These are phyloP conservation scores for Scaptodrosophila latifasciaeformis DNA, from an alignment of 2,888 invertebrate genomes.

Conservation along the genomic window DNA sequence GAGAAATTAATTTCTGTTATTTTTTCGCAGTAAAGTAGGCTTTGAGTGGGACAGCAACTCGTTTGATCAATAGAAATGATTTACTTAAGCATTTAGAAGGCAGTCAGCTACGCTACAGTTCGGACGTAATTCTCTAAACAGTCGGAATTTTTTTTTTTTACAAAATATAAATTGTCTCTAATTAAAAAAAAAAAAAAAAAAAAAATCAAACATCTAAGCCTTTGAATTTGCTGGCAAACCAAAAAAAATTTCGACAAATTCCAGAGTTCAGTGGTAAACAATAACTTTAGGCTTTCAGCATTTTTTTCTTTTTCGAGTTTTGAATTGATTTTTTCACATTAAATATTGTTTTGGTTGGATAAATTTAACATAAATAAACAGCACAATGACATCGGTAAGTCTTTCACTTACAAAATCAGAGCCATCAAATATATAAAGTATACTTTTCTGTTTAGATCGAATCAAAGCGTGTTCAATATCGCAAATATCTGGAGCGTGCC, in stretches of 20 bases:
- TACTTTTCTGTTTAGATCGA: slow-evolving; percentile 59
- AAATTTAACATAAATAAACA: not conserved
- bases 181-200: too few species aligned
- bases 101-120: slow-evolving; percentile 56
- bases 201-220: too few species aligned
- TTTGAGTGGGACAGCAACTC: slow-evolving; percentile 22
- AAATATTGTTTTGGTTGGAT: slow-evolving; percentile 20
- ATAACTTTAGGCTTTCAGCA: slow-evolving; percentile 15
- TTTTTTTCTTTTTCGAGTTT: too few species aligned
- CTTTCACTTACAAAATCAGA: too few species aligned
- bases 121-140: slow-evolving; percentile 53
- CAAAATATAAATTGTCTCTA: not conserved
- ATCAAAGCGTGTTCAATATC: slow-evolving; percentile 74
- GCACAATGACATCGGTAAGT: slow-evolving; percentile 71
- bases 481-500: slow-evolving; percentile 74
- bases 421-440: not conserved
- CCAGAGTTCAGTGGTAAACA: slow-evolving; percentile 11
- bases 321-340: slow-evolving; percentile 26
- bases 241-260: too few species aligned
- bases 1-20: not conserved
- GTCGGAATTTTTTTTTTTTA: slow-evolving; percentile 27
- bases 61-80: slow-evolving; percentile 63
- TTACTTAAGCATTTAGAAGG: slow-evolving; percentile 39
- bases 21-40: slow-evolving; percentile 26
- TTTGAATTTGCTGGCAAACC: too few species aligned